Evolutionary conservation across 2,797 vertebrate genomes (phyloP), one percentile per base, ranked within the genome.

Genomic region (Martes flavigula): DNA sequence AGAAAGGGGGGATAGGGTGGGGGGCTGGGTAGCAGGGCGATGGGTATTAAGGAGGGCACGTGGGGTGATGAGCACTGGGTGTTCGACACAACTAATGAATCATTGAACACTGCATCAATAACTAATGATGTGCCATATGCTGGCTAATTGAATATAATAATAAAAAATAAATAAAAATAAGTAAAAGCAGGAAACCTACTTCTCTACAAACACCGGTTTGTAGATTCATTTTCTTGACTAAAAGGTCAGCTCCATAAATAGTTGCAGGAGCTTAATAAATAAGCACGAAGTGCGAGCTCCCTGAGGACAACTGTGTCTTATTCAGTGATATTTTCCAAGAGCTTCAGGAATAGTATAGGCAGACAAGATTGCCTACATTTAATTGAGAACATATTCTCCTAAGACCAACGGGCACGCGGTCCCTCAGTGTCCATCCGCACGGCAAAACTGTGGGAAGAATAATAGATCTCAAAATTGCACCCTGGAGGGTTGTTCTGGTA

Each of bases 161-260:
- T 62, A 62, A 62, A 64, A 14, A 30, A 32, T 32, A 60, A 60
- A 27, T 56, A 56, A 27, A 30, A 14, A 30, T 7, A 62, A 30
- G 14, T 93, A 35, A 95, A 75, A 79, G 12, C 13, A 93, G 25
- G 17, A 95, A 91, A 30, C 3, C 32, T 92, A 35, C 10, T 93
- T 94, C 43, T 87, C 32, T 64, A 17, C 56, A 72, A 91, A 82
- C 0, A 38, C 14, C n/a, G 27, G 12, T 56, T 92, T 92, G 25
- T 23, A 58, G 27, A 66, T 62, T 87, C 18, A 32, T 30, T 96
- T 86, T 90, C 92, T 81, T 79, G 23, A 79, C 75, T 84, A 90
- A 84, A 79, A 89, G 32, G 15, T 85, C 60, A 91, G 7, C 72
- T 97, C 85, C 72, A 20, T 30, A 82, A 95, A 92, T 96, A 66